phyloP scores from a whole-genome alignment of 1,140 invertebrate species.

The Tetragnatha versicolor region DNA sequence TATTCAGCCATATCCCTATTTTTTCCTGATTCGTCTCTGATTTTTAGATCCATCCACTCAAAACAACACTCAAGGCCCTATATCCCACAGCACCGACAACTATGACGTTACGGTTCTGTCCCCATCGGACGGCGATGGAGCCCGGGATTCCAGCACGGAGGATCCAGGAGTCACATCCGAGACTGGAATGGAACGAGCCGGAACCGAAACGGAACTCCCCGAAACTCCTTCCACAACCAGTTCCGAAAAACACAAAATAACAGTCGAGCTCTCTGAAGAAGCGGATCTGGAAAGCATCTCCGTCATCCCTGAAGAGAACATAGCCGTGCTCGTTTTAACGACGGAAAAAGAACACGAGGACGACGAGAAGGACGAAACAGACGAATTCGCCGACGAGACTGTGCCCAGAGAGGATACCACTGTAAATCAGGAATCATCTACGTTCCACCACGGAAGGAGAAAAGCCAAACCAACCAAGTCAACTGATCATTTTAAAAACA shows the following conservation, averaged over 20 bases:
- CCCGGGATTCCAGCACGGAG: constrained; percentile 6
- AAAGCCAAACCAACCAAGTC: constrained; percentile 25
- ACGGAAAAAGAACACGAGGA: constrained; percentile 32
- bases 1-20: too few species aligned
- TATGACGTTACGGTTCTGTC: constrained; percentile 45
- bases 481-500: background rate
- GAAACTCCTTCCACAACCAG: background rate
- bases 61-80: constrained; percentile 23
- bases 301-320: constrained; percentile 51
- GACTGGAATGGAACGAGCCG: background rate
- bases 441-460: background rate
- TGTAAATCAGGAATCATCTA: background rate
- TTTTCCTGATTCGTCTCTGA: too few species aligned
- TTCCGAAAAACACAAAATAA: constrained; percentile 47
- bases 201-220: background rate
- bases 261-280: constrained; percentile 35
- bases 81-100: constrained; percentile 44
- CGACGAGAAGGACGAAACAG: background rate
- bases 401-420: background rate
- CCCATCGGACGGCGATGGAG: background rate
- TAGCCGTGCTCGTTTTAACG: constrained; percentile 37
- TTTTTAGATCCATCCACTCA: too few species aligned
- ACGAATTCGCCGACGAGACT: background rate
- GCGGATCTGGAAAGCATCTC: constrained; percentile 37
- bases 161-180: background rate